phyloP scores from a whole-genome alignment of 2,797 vertebrate species.

The Heliangelus exortis region DNA sequence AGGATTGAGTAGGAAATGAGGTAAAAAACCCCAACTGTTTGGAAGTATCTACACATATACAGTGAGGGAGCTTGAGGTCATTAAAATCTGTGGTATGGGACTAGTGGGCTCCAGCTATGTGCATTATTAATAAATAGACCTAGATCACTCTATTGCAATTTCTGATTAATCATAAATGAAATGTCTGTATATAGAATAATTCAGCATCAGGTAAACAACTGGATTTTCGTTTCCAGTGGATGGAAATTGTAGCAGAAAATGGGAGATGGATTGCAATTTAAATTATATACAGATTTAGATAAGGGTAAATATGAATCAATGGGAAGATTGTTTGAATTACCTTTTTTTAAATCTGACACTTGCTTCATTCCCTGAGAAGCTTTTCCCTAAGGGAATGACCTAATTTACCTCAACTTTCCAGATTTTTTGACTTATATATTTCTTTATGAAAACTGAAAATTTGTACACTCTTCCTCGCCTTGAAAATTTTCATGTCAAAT shows the following conservation, averaged over 20 bases:
- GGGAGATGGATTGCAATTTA: conserved; percentile 8
- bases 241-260: neutral
- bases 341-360: neutral
- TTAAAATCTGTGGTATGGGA: conserved; percentile 3
- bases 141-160: neutral
- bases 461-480: neutral
- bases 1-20: conserved; percentile 27
- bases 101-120: neutral
- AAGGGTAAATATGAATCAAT: conserved; percentile 34
- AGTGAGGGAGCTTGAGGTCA: neutral
- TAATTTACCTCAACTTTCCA: neutral
- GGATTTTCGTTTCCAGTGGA: conserved; percentile 9
- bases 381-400: neutral
- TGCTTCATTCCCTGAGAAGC: neutral
- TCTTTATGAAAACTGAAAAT: neutral
- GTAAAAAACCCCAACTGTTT: neutral
- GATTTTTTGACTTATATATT: neutral
- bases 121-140: conserved; percentile 11
- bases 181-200: conserved; percentile 39
- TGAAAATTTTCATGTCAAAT: neutral
- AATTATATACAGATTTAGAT: neutral
- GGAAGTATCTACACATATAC: neutral
- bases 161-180: conserved; percentile 35
- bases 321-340: neutral
- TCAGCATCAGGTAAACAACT: conserved; percentile 1